A percentile compares a stretch with the other conserved stretches of the same genome.
phyloP scores from a whole-genome alignment of 2,113 vertebrate genomes.

The Pipra filicauda region DNA sequence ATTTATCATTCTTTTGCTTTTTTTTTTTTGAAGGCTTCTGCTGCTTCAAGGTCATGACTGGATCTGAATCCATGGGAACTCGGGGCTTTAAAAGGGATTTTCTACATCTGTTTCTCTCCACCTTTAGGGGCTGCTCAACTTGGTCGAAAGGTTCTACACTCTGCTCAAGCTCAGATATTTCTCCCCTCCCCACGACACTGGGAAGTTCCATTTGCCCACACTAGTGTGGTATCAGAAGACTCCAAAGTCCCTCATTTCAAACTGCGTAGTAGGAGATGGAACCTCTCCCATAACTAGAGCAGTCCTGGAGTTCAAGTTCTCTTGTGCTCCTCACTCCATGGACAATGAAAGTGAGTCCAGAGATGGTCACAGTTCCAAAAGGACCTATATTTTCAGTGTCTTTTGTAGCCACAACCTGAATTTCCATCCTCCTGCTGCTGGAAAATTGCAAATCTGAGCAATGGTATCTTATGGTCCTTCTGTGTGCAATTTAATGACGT shows the following conservation, averaged over 20 bases:
- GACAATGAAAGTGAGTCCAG: background rate
- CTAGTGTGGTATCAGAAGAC: background rate
- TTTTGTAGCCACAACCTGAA: background rate
- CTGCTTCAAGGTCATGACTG: background rate
- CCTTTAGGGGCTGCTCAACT: background rate
- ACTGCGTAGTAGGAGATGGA: background rate
- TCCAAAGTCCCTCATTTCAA: background rate
- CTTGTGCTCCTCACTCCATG: background rate
- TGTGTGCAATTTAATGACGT: background rate
- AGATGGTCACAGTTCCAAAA: background rate
- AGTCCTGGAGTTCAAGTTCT: background rate
- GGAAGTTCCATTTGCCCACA: background rate
- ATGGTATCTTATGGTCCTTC: background rate
- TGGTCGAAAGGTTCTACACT: background rate
- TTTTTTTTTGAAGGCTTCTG: background rate
- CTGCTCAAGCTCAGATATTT: background rate
- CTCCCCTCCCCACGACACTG: background rate
- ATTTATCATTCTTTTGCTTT: background rate
- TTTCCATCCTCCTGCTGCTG: background rate
- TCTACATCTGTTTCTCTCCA: background rate
- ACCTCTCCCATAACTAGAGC: background rate
- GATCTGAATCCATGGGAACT: background rate
- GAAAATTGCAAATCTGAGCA: background rate
- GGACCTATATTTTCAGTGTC: background rate
- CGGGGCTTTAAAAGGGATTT: background rate